phyloP scores from a whole-genome alignment of 64 coral and sea anemone genomes.

The Dendronephthya gigantea region DNA sequence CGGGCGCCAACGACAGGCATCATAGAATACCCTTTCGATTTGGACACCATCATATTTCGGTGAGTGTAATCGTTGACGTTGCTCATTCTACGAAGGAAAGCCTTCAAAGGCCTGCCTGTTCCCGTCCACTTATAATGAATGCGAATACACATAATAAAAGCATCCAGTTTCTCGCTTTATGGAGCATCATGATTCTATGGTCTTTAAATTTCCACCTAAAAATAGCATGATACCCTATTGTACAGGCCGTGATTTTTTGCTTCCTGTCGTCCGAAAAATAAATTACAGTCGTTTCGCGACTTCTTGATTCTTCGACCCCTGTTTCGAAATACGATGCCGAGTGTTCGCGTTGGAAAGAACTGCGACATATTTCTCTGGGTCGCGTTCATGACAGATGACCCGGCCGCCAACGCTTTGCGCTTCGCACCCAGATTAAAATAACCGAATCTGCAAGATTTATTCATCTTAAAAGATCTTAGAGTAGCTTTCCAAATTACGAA shows the following conservation, averaged over 20 bases:
- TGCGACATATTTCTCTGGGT: neutral
- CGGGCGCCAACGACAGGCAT: neutral
- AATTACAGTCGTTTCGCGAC: neutral
- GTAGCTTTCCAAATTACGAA: constrained; percentile 7
- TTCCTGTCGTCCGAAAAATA: neutral
- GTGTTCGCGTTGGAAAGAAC: neutral
- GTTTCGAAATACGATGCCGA: too few relatives aligned
- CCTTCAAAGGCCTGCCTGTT: neutral
- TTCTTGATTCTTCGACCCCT: neutral
- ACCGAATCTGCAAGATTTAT: constrained; percentile 7
- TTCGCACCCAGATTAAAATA: neutral
- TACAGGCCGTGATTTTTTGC: neutral
- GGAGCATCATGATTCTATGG: neutral
- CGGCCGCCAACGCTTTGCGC: neutral
- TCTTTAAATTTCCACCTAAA: neutral
- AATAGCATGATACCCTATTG: neutral
- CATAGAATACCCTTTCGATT: constrained; percentile 13
- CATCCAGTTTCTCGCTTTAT: neutral
- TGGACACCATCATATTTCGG: constrained; percentile 16
- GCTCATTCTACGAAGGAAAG: neutral
- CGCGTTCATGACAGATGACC: neutral
- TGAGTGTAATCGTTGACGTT: neutral
- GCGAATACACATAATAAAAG: neutral
- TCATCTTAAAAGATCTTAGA: constrained; percentile 4
- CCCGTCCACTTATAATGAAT: neutral